Evolutionary conservation across 2,797 vertebrate genomes (phyloP), one percentile per base, ranked within the genome.

Genomic region (Sebastes elongatus): DNA sequence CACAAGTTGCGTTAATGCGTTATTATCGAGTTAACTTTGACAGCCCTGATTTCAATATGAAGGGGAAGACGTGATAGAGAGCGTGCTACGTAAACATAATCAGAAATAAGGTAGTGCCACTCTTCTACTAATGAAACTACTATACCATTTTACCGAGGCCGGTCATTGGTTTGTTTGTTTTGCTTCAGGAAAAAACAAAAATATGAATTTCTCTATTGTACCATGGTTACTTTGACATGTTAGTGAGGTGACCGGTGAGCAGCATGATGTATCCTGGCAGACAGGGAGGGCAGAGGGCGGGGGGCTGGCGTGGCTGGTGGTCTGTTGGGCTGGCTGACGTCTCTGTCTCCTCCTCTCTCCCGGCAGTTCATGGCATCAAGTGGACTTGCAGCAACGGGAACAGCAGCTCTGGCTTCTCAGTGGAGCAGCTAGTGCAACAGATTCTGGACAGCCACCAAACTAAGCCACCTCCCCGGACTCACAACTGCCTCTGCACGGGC

Each of bases 381-480:
- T 99, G 99, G 99, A 99, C 99, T 84, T 99, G 99, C 97, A 99
- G 98, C 97, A 99, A 99, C 81, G 99, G 98, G 76, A 99, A 98
- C 97, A 99, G 97, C 97, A 99, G 98, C 95, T 98, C 98, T 62
- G 99, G 98, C 94, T 99, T 99, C 97, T 99, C 99, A 1, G 99
- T 99, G 97, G 99, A 99, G 93, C 99, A 99, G 96, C 97, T 99
- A 74, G 98, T 99, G 83, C 99, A 99, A 93, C 99, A 99, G 96
- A 99, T 99, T 95, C 97, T 99, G 64, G 99, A 99, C 87, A 99
- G 98, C 94, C 99, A 99, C 96, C 99, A 99, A 96, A 99, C 97
- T 94, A 99, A 99, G 95, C 99, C 99, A 35, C 98, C 98, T 95
- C 98, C 99, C 72, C 97, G 98, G 95, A 99, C 99, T 94, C 99